These are phyloP conservation scores for Magallana ariakensis DNA, from an alignment of 1,140 invertebrate genomes.

Conservation along the genomic window DNA sequence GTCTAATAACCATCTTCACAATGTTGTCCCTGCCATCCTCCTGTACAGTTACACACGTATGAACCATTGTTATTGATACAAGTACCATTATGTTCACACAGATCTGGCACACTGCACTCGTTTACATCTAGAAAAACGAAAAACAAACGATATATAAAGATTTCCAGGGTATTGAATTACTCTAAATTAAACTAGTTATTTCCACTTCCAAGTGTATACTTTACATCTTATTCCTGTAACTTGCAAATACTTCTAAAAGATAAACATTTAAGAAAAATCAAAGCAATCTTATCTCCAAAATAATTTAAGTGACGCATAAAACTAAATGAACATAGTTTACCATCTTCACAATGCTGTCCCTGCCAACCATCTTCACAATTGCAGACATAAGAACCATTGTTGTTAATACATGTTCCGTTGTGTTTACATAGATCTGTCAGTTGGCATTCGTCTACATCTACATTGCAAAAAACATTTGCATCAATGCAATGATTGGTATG, in stretches of 20 bases:
- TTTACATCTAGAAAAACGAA: conserved; percentile 44
- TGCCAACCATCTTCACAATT: conserved; percentile 33
- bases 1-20: conserved; percentile 77
- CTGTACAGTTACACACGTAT: conserved; percentile 33
- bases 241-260: no score
- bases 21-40: conserved; percentile 39
- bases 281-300: no score
- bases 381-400: conserved; percentile 2
- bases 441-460: conserved; percentile 67
- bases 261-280: no score
- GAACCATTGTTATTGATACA: conserved; percentile 43
- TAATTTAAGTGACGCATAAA: no score
- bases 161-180: no score
- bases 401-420: conserved; percentile 40
- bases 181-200: no score
- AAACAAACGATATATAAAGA: no score
- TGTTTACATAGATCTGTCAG: conserved; percentile 18
- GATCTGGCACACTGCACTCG: not conserved
- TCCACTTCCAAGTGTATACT: no score
- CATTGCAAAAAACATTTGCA: not conserved
- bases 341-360: conserved; percentile 21
- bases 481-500: not conserved
- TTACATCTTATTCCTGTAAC: no score
- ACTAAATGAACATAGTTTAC: not conserved
- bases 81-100: conserved; percentile 17